Conservation (phyloP, 2,888 invertebrate genomes). For the Gymnocheta viridis region DNA sequence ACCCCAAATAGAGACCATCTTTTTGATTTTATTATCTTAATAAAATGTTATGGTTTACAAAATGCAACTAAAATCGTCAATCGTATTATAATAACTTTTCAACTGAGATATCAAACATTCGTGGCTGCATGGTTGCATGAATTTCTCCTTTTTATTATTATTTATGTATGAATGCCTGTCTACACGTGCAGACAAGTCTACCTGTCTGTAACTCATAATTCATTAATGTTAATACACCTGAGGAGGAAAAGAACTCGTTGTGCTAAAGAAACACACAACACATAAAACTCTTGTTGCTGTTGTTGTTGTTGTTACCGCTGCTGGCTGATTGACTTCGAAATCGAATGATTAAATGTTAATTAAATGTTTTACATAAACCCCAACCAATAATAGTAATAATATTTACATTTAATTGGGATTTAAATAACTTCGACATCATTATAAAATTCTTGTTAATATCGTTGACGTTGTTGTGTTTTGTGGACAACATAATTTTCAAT, state of each 20-base stretch:
- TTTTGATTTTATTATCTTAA: constrained; percentile 81
- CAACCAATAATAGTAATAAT: constrained; percentile 55
- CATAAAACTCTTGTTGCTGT: background rate
- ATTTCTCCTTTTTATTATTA: background rate
- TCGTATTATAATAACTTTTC: constrained; percentile 60
- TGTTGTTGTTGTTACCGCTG: background rate
- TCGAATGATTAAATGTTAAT: constrained; percentile 69
- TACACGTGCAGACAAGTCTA: constrained; percentile 51
- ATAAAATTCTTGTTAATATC: constrained; percentile 42
- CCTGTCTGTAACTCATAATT: constrained; percentile 67
- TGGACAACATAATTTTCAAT: constrained; percentile 66
- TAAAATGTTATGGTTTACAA: constrained; percentile 80
- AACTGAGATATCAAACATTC: constrained; percentile 37
- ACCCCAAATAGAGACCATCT: constrained; percentile 76
- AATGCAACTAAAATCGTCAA: constrained; percentile 65
- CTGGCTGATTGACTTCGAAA: constrained; percentile 49
- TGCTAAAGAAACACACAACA: background rate
- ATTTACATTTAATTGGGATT: constrained; percentile 69
- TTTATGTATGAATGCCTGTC: constrained; percentile 30
- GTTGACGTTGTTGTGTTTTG: background rate
- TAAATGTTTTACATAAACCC: constrained; percentile 67
- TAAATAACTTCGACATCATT: constrained; percentile 66
- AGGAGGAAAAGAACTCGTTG: constrained; percentile 15
- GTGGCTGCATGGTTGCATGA: background rate
- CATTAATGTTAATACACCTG: constrained; percentile 57